Evolutionary conservation across 2,113 vertebrate species (phyloP).

Genomic region (Bubo blakistoni): DNA sequence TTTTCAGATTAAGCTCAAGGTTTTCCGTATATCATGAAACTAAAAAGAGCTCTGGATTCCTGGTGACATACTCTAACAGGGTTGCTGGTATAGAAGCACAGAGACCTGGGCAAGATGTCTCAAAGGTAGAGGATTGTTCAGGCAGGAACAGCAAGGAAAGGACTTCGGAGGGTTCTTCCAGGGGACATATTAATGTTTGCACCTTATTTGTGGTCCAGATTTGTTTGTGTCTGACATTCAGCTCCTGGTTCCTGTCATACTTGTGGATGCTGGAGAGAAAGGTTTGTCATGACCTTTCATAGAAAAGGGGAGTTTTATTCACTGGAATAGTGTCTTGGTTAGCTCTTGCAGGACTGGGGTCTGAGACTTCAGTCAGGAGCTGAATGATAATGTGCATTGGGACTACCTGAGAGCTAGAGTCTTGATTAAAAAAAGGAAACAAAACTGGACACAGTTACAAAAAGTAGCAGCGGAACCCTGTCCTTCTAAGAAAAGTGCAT

Average conservation of each 20-base stretch:
- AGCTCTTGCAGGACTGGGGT: not conserved
- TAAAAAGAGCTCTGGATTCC: not conserved
- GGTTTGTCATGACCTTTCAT: not conserved
- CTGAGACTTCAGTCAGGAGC: not conserved
- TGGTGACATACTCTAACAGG: not conserved
- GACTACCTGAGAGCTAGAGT: not conserved
- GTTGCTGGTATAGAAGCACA: not conserved
- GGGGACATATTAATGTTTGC: not conserved
- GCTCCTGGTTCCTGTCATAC: not conserved
- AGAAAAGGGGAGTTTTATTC: not conserved
- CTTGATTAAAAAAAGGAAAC: not conserved
- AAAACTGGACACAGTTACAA: not conserved
- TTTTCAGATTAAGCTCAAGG: not conserved
- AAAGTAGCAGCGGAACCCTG: not conserved
- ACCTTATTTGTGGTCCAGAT: not conserved
- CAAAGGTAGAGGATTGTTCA: not conserved
- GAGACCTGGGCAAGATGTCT: not conserved
- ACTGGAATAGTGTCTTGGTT: not conserved
- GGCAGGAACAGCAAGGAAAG: not conserved
- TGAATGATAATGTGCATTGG: not conserved
- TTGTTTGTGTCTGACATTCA: not conserved
- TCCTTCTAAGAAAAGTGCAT: not conserved
- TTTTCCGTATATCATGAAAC: not conserved
- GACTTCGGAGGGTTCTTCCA: not conserved
- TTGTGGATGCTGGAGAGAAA: not conserved